A percentile compares a stretch with the other conserved stretches of the same genome.
Conservation (phyloP, 2,888 invertebrate species). For the Drosophila diplacantha region DNA sequence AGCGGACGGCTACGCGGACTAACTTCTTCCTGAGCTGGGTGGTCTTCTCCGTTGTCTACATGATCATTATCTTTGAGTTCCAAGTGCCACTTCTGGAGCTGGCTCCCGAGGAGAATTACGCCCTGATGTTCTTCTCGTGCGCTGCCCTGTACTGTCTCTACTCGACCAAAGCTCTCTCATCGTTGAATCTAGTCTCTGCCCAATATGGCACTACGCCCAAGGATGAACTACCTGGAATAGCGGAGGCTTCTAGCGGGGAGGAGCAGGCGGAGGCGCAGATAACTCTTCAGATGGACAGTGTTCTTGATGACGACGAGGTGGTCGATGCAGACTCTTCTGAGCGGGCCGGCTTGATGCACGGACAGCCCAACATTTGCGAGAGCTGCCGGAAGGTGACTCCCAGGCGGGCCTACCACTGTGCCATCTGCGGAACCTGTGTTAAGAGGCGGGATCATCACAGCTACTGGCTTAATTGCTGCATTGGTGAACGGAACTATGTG, state of each 20-base stretch:
- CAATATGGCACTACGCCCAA: conserved; percentile 68
- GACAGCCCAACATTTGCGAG: conserved; percentile 79
- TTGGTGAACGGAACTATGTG: conserved; percentile 87
- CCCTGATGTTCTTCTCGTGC: conserved; percentile 77
- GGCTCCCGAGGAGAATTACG: conserved; percentile 82
- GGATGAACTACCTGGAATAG: conserved; percentile 73
- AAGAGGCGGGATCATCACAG: conserved; percentile 88
- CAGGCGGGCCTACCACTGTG: conserved; percentile 87
- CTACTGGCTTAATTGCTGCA: conserved; percentile 91
- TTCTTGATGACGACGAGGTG: conserved; percentile 57
- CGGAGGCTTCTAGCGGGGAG: conserved; percentile 73
- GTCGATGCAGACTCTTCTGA: conserved; percentile 44
- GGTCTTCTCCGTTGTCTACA: conserved; percentile 82
- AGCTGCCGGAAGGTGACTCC: conserved; percentile 81
- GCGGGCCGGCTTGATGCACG: conserved; percentile 63
- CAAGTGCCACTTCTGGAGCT: conserved; percentile 87
- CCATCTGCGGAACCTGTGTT: conserved; percentile 89
- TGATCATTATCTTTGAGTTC: conserved; percentile 85
- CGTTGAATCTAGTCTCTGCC: conserved; percentile 73
- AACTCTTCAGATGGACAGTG: conserved; percentile 62
- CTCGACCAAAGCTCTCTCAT: conserved; percentile 66
- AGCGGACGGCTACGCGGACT: conserved; percentile 78
- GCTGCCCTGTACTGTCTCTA: conserved; percentile 66
- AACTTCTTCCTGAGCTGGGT: conserved; percentile 88
- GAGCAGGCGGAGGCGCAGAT: conserved; percentile 71